Evolutionary conservation across 2,888 invertebrate genomes (phyloP).

Genomic region (Aporophyla nigra): DNA sequence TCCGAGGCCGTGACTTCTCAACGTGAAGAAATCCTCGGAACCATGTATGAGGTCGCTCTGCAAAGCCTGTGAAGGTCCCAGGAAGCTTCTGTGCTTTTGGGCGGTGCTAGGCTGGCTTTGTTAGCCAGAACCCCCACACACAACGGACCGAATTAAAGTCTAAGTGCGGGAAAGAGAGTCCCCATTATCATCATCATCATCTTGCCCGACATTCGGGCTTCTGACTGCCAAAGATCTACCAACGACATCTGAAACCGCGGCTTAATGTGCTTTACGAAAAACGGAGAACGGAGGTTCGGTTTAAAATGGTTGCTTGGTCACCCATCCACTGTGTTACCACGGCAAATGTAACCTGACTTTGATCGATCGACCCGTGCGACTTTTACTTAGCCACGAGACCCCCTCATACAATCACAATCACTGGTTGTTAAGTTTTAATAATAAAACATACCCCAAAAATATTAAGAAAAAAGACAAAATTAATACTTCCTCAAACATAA

Average conservation of each 20-base stretch:
- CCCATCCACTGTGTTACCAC: background rate
- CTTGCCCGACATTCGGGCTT: background rate
- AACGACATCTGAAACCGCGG: background rate
- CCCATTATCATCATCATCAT: no score
- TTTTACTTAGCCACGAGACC: background rate
- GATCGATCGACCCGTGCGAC: background rate
- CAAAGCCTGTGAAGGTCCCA: no score
- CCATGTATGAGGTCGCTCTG: no score
- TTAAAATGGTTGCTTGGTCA: background rate
- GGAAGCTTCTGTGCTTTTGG: no score
- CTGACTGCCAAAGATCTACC: background rate
- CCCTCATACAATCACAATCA: background rate
- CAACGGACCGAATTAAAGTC: no score
- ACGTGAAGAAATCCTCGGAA: no score
- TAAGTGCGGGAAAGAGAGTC: no score
- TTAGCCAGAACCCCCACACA: no score
- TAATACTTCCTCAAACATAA: constrained; percentile 1
- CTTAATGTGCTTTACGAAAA: background rate
- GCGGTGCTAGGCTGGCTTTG: no score
- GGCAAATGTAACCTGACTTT: background rate
- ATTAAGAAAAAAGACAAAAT: constrained; percentile 1
- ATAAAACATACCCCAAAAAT: no score
- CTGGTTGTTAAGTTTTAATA: no score
- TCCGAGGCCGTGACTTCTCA: no score
- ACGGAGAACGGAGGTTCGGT: background rate